Evolutionary conservation across 2,888 invertebrate species (phyloP), one percentile per base, ranked within the genome.

Genomic region (Melanostoma scalare): DNA sequence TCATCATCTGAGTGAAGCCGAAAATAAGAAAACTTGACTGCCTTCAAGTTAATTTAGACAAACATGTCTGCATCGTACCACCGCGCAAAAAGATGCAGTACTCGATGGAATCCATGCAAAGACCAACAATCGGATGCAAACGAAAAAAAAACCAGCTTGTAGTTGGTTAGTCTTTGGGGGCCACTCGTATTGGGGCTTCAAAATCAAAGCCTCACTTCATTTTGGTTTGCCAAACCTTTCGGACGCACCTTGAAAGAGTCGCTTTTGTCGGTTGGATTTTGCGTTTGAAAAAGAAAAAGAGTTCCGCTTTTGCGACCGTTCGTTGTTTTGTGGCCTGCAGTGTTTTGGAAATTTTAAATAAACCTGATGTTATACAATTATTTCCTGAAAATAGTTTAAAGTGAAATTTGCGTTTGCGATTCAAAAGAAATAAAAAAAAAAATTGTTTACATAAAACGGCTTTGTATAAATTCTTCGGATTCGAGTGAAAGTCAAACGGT

Each of bases 21-120:
- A 60, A 78, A 65, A 78, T 46, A 63, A 84, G 69, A 84, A 84
- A 84, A 78, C 63, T 84, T 84, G 84, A 74, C 84, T 84, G 69
- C 84, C 78, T 84, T 84, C 84, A 69, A 48, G 58, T 60, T 44
- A 65, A 65, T 60, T 74, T 31, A 74, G 50, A 46, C 63, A 84
- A 84, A 73, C 77, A 46, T 40, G 82, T 82, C 35, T 36, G 48
- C 40, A 36, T 44, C 46, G 38, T 3, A n/a, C 56, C 33, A 2
- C n/a, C n/a, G 30, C 33, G 6, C 33, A 42, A 53, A 67, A 67
- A 52, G 56, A 69, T 84, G 69, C 58, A 65, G 60, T 56, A 20
- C 44, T 61, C 44, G 68, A 72, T 73, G 55, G 50, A 63, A 68
- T 76, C 53, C 61, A 76, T 77, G 68, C 72, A 77, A 63, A 73